Evolutionary conservation across 53 echinoderm and acorn worm genomes (phyloP).

Genomic region (Hippasteria phrygiana): DNA sequence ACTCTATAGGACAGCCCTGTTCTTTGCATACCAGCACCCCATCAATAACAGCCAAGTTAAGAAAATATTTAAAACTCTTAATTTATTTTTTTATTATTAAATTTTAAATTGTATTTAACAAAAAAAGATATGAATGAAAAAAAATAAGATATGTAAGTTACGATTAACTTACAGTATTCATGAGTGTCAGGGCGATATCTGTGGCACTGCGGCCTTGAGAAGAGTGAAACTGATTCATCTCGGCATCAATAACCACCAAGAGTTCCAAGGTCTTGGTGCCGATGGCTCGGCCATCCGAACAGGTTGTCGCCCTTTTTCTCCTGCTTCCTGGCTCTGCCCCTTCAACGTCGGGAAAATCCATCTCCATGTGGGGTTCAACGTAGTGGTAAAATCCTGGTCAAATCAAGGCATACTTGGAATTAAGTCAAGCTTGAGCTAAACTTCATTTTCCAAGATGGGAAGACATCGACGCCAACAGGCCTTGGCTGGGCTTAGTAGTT

Average conservation of each 20-base stretch:
- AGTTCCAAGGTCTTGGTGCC: conserved; percentile 70
- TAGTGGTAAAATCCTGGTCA: neutral
- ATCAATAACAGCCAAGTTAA: too few relatives aligned
- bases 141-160: too few relatives aligned
- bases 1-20: too few relatives aligned
- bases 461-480: too few relatives aligned
- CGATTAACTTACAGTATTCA: conserved; percentile 80
- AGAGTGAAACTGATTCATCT: conserved; percentile 62
- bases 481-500: too few relatives aligned
- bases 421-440: too few relatives aligned
- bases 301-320: conserved; percentile 14
- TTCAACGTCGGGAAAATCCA: neutral
- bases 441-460: too few relatives aligned
- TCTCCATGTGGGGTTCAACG: neutral
- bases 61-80: too few relatives aligned
- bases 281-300: neutral
- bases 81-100: too few relatives aligned
- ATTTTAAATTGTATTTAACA: too few relatives aligned
- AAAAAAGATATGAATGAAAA: neutral
- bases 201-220: conserved; percentile 1
- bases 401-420: too few relatives aligned
- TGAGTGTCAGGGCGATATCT: conserved; percentile 62
- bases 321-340: conserved; percentile 3
- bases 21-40: too few relatives aligned
- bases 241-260: conserved; percentile 65